A percentile compares a stretch with the other conserved stretches of the same genome.
These are phyloP conservation scores for Ormyrus thymus DNA, from an alignment of 2,888 invertebrate species.

Conservation along the genomic window DNA sequence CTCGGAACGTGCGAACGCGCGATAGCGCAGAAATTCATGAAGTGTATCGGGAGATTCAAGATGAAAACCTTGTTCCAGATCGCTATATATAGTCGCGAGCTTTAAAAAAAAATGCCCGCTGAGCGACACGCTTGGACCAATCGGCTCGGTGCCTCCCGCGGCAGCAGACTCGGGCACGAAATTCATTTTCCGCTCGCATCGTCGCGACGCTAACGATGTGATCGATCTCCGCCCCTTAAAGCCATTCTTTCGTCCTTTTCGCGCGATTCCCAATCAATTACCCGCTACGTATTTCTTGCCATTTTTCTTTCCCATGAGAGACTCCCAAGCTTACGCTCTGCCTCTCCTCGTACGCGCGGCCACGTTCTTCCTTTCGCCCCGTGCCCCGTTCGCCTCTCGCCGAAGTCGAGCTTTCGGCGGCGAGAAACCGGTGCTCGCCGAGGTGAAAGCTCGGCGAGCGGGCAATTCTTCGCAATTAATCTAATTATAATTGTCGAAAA, in stretches of 20 bases:
- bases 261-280: slow-evolving; percentile 54
- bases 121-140: slow-evolving; percentile 50
- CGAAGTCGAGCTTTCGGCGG: no score
- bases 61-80: slow-evolving; percentile 68
- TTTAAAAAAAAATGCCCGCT: slow-evolving; percentile 43
- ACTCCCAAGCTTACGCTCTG: slow-evolving; percentile 8
- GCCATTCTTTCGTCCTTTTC: slow-evolving; percentile 30
- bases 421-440: no score
- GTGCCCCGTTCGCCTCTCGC: no score
- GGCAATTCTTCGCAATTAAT: slow-evolving; percentile 9
- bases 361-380: no score
- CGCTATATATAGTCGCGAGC: slow-evolving; percentile 64
- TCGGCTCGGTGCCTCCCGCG: slow-evolving; percentile 44
- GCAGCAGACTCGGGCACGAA: slow-evolving; percentile 50
- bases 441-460: no score
- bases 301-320: slow-evolving; percentile 31
- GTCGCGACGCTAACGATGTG: slow-evolving; percentile 59
- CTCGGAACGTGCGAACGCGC: slow-evolving; percentile 37
- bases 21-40: slow-evolving; percentile 53
- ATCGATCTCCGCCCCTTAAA: slow-evolving; percentile 60
- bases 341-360: background rate
- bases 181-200: slow-evolving; percentile 62
- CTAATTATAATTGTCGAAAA: slow-evolving; percentile 20
- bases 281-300: slow-evolving; percentile 17
- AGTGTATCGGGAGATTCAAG: slow-evolving; percentile 58